Evolutionary conservation across 2,797 vertebrate genomes (phyloP).

Genomic region (Moxostoma hubbsi): DNA sequence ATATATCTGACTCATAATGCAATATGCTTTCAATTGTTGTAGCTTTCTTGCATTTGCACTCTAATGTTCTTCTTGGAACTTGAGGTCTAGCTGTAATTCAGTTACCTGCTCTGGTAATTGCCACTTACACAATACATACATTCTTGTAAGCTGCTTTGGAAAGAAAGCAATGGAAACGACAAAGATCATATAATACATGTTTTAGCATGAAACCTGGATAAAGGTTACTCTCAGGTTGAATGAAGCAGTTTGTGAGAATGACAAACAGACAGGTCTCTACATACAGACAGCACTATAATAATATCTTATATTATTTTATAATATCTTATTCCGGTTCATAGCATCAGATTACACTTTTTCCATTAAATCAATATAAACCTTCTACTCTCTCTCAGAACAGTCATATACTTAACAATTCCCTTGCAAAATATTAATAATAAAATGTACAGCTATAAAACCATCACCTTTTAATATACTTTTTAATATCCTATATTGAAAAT

Average conservation of each 20-base stretch:
- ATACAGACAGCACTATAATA: constrained; percentile 5
- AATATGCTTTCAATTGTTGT: too few species aligned
- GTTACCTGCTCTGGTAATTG: not conserved
- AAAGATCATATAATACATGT: not conserved
- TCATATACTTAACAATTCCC: not conserved
- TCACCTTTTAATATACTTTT: constrained; percentile 30
- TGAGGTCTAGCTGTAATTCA: not conserved
- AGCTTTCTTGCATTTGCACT: not conserved
- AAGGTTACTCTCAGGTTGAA: constrained; percentile 8
- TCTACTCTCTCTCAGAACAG: not conserved
- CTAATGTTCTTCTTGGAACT: not conserved
- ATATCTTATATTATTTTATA: not conserved
- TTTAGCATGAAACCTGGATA: not conserved
- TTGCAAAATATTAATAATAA: constrained; percentile 11
- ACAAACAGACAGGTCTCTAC: not conserved
- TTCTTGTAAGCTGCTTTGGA: not conserved
- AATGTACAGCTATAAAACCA: constrained; percentile 8
- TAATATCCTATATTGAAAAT: constrained; percentile 30
- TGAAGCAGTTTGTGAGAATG: not conserved
- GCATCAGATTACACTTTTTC: not conserved
- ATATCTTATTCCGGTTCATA: not conserved
- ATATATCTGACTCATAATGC: too few species aligned
- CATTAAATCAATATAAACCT: constrained; percentile 11
- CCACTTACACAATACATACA: not conserved
- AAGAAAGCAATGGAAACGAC: not conserved